Base-by-base conservation (phyloP, 2,113 vertebrate species). In the Phalacrocorax aristotelis region DNA sequence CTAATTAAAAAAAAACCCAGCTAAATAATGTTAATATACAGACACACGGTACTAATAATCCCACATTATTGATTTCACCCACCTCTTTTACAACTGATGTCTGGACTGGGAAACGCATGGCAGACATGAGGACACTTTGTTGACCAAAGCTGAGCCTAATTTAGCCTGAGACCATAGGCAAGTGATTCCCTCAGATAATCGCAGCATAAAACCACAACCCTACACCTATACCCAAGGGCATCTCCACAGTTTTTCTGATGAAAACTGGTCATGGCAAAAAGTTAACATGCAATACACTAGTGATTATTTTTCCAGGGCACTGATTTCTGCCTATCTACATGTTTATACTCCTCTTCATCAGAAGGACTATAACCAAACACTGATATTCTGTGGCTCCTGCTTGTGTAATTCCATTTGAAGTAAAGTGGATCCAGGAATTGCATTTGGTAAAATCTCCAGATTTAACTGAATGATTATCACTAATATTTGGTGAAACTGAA, bases 21-120 rank as follows among this genome's bases (percentile, higher is more conserved):
- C 7, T 36, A 68, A 54, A 69, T 65, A 72, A 87, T 46, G 26
- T 40, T 60, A 82, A 86, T 52, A 48, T 27, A 82, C 8, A 87
- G 40, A 68, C 13, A 72, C 6, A 34, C 6, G 55, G 17, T 34
- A 81, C 27, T 72, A 85, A 68, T 2, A 57, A 19, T 65, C 79
- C 34, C 3, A 2, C 7, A 14, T 51, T 78, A 54, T 1, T 18
- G 20, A 34, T 85, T 44, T 29, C 16, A 75, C 34, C 25, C 52
- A 69, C 48, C 10, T 78, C 42, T 61, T 70, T 68, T 64, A 48
- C 12, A 89, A 42, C 3, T 11, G 25, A 7, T 5, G 11, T 42
- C 36, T 2, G 5, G 11, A 49, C 4, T 0, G 2, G 13, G 29
- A 57, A 64, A 83, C 15, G 17, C 52, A 76, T 1, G 0, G 46